These are phyloP conservation scores for Philypnodon macrostomus DNA, from an alignment of 2,797 vertebrate species.

Conservation along the genomic window DNA sequence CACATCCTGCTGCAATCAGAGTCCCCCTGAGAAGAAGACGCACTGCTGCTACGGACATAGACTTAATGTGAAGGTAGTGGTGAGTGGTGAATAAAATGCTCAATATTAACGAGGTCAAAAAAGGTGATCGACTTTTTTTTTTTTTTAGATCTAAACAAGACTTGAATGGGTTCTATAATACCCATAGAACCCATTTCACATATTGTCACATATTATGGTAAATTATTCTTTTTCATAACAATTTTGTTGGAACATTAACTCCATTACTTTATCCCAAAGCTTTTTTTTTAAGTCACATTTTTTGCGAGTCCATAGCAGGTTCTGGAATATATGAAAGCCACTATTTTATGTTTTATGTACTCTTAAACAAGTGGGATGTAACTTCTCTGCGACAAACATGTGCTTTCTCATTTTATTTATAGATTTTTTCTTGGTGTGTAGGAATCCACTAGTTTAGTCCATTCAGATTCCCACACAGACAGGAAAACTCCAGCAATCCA, in stretches of 20 bases:
- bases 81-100: constrained; percentile 41
- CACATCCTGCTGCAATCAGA: constrained; percentile 37
- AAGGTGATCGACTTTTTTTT: constrained; percentile 25
- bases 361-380: neutral
- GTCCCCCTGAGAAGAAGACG: constrained; percentile 36
- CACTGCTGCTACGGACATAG: constrained; percentile 35
- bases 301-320: neutral
- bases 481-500: neutral
- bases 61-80: constrained; percentile 46
- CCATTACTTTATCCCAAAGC: no score
- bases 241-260: no score
- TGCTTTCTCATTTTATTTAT: neutral
- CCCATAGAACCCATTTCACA: no score
- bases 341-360: neutral
- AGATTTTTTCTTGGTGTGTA: neutral
- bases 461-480: constrained; percentile 4
- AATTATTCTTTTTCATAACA: no score
- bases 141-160: neutral
- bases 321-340: neutral
- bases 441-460: neutral
- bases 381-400: neutral
- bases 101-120: constrained; percentile 12
- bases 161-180: neutral
- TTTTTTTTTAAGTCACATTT: no score
- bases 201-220: no score